Evolutionary conservation across 2,888 invertebrate species (phyloP).

Genomic region (Dolichopus griseipennis): DNA sequence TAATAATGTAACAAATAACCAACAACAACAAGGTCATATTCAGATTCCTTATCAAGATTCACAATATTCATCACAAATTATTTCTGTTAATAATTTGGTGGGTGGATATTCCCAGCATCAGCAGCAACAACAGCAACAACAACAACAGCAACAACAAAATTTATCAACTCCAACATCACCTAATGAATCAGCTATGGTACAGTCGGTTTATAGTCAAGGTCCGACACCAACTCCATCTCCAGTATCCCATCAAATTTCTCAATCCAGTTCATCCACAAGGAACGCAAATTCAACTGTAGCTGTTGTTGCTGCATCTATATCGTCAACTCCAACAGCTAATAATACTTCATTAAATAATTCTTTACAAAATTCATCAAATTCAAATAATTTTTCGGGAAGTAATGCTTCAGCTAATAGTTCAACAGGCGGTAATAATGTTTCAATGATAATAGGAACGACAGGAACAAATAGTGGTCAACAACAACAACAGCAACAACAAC

Average conservation of each 20-base stretch:
- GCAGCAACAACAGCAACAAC: neutral
- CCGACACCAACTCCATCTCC: constrained; percentile 44
- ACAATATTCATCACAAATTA: constrained; percentile 42
- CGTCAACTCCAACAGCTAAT: constrained; percentile 21
- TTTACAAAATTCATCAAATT: constrained; percentile 8
- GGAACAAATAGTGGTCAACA: neutral
- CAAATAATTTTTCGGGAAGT: neutral
- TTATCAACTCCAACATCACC: constrained; percentile 50
- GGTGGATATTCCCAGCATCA: constrained; percentile 40
- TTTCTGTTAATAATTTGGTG: constrained; percentile 46
- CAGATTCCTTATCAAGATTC: constrained; percentile 28
- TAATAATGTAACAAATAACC: constrained; percentile 27
- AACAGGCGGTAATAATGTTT: neutral
- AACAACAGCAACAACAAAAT: constrained; percentile 36
- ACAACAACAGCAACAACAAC: constrained; percentile 19
- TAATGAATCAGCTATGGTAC: constrained; percentile 47
- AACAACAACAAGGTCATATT: constrained; percentile 29
- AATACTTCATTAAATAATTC: neutral
- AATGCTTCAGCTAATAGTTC: neutral
- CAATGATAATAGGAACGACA: neutral
- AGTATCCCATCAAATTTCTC: constrained; percentile 30
- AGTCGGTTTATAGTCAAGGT: constrained; percentile 46
- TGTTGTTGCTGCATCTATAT: constrained; percentile 23
- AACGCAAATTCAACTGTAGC: constrained; percentile 20
- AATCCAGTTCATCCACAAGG: neutral